A percentile compares a stretch with the other conserved stretches of the same genome.
These are phyloP conservation scores for Antedon bifida DNA, from an alignment of 35 echinoderm and acorn worm genomes.

Conservation along the genomic window DNA sequence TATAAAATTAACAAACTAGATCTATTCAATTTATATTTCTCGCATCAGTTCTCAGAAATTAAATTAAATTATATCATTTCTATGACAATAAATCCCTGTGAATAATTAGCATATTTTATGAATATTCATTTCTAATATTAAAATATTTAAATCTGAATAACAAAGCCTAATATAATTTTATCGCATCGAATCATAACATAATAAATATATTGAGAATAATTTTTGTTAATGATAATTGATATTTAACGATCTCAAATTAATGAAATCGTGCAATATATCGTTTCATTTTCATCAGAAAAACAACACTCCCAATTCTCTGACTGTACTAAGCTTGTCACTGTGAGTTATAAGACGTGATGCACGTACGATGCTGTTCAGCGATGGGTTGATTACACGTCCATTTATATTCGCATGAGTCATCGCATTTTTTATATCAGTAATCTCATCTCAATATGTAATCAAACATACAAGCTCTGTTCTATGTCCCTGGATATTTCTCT, in stretches of 20 bases:
- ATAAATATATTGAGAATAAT: neutral
- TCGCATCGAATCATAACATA: too few relatives aligned
- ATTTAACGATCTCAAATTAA: too few relatives aligned
- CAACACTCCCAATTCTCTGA: neutral
- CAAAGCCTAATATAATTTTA: too few relatives aligned
- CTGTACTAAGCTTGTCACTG: neutral
- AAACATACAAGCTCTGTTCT: neutral
- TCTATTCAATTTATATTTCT: too few relatives aligned
- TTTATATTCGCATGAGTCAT: neutral
- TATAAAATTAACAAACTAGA: too few relatives aligned
- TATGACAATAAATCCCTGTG: neutral
- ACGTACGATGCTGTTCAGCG: neutral
- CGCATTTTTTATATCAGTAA: neutral
- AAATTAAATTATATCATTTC: neutral
- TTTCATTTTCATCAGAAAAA: neutral
- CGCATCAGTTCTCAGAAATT: too few relatives aligned
- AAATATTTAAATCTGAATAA: too few relatives aligned
- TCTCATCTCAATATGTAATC: neutral
- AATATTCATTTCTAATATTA: neutral
- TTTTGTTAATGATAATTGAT: too few relatives aligned
- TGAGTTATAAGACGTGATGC: too few relatives aligned
- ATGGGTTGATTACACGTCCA: neutral
- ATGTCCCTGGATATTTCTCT: neutral
- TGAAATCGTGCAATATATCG: too few relatives aligned
- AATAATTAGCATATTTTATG: neutral